Evolutionary conservation across 2,888 invertebrate genomes (phyloP).

Genomic region (Scelioninae gen. 2): DNA sequence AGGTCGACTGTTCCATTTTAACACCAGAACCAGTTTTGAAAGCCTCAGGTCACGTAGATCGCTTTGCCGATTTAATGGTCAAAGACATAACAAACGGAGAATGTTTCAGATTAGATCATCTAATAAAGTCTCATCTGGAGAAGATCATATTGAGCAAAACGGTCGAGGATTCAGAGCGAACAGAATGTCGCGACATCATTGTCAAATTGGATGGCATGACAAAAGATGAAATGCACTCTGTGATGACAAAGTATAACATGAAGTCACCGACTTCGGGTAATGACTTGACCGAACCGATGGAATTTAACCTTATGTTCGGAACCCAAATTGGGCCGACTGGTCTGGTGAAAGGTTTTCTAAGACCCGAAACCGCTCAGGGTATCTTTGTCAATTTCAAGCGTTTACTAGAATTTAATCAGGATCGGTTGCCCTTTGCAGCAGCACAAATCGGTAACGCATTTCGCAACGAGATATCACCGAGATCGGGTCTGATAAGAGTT

Average conservation of each 20-base stretch:
- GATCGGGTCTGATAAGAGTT: constrained; percentile 93
- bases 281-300: constrained; percentile 95
- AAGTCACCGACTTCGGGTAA: constrained; percentile 97
- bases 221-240: constrained; percentile 89
- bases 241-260: constrained; percentile 92
- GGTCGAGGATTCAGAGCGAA: constrained; percentile 81
- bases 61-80: constrained; percentile 99
- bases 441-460: constrained; percentile 99
- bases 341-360: constrained; percentile 92
- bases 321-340: constrained; percentile 99
- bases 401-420: constrained; percentile 97
- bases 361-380: constrained; percentile 99
- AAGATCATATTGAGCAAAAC: constrained; percentile 91
- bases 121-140: constrained; percentile 96
- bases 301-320: constrained; percentile 99
- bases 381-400: constrained; percentile 99
- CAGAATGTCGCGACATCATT: constrained; percentile 86
- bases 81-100: constrained; percentile 97
- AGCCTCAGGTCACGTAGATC: constrained; percentile 93
- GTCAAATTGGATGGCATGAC: constrained; percentile 94
- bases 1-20: constrained; percentile 97
- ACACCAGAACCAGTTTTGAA: constrained; percentile 98
- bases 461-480: constrained; percentile 98
- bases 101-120: constrained; percentile 97
- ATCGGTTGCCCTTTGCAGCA: constrained; percentile 96